Percentiles rank a stretch among this genome's conserved stretches.
These are phyloP conservation scores for Drosophila ogumai DNA, from an alignment of 1,140 invertebrate species.

Conservation along the genomic window DNA sequence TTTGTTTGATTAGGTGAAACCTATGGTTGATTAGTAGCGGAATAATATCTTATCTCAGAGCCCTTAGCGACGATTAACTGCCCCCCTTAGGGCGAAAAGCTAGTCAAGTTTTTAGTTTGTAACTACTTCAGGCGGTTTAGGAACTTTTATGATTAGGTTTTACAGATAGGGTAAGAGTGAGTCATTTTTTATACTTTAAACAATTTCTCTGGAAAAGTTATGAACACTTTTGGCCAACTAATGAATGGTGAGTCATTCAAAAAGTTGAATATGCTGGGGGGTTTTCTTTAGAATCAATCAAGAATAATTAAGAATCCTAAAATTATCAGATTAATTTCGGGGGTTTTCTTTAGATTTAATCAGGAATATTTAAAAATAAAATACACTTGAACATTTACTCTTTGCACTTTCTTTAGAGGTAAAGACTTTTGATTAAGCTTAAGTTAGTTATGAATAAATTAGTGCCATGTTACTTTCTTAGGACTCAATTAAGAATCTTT, in stretches of 20 bases:
- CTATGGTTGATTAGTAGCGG: conserved; percentile 26
- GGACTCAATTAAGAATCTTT: background rate
- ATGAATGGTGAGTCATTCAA: background rate
- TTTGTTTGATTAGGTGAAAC: conserved; percentile 43
- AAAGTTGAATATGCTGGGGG: background rate
- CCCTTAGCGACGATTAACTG: conserved; percentile 13
- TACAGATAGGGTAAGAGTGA: background rate
- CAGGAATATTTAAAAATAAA: background rate
- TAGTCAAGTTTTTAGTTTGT: background rate
- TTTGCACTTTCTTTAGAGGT: too few species aligned
- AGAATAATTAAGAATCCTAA: background rate
- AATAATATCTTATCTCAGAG: conserved; percentile 32
- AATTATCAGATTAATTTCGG: background rate
- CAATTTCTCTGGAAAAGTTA: background rate
- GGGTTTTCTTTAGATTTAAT: background rate
- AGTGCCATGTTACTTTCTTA: background rate
- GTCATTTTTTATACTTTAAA: background rate
- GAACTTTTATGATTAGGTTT: conserved; percentile 6
- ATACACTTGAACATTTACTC: background rate
- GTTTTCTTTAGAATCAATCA: background rate
- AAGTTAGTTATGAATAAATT: too few species aligned
- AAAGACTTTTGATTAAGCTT: too few species aligned
- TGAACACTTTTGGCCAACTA: background rate
- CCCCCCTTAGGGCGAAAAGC: background rate
- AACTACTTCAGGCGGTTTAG: conserved; percentile 10